Evolutionary conservation across 2,888 invertebrate genomes (phyloP).

Genomic region (Spilosoma lubricipeda): DNA sequence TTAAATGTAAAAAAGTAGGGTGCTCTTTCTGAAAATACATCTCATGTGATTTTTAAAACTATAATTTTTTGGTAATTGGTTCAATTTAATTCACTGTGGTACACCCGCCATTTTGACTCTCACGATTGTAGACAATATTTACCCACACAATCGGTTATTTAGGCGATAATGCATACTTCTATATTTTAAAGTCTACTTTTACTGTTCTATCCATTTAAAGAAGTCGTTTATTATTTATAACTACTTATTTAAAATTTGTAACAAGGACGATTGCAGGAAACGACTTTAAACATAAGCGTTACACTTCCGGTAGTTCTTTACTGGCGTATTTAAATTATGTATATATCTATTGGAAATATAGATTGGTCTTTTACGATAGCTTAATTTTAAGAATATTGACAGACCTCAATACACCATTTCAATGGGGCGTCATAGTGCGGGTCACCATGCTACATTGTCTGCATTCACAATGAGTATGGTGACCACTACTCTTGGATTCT

Average conservation of each 20-base stretch:
- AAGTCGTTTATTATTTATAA: neutral
- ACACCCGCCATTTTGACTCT: too few relatives aligned
- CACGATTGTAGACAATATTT: neutral
- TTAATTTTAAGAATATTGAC: neutral
- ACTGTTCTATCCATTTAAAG: neutral
- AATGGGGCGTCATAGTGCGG: too few relatives aligned
- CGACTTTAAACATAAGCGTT: neutral
- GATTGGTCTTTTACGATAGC: neutral
- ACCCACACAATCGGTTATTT: neutral
- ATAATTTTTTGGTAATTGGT: neutral
- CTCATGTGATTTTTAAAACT: too few relatives aligned
- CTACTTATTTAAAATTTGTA: neutral
- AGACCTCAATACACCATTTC: too few relatives aligned
- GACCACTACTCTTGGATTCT: too few relatives aligned
- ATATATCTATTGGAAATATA: neutral
- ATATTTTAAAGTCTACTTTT: neutral
- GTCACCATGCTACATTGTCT: too few relatives aligned
- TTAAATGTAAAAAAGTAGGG: too few relatives aligned
- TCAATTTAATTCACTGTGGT: too few relatives aligned
- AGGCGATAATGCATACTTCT: neutral
- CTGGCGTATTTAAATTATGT: neutral
- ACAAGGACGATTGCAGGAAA: neutral
- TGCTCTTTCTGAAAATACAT: too few relatives aligned
- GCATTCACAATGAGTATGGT: too few relatives aligned
- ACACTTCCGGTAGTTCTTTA: neutral